Evolutionary conservation across 2,113 vertebrate genomes (phyloP), one percentile per base, ranked within the genome.

Genomic region (Phainopepla nitens): DNA sequence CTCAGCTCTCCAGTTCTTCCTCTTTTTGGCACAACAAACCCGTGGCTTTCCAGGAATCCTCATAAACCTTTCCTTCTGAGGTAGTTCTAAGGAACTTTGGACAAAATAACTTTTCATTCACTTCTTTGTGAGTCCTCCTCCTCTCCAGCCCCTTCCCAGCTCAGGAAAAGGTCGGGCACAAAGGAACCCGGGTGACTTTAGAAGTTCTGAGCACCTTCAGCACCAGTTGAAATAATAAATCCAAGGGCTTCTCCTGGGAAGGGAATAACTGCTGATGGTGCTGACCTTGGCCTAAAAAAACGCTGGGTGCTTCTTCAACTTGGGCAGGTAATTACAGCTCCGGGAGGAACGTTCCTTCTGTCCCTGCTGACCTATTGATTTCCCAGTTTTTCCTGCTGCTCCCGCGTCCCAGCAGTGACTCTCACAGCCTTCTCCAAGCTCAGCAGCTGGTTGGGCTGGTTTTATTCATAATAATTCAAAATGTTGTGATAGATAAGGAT

Each of bases 311-410:
- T 85, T 45, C 85, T 87, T 76, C 85, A 88, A 8, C 31, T 21
- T 24, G 86, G 95, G 9, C 86, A 77, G 93, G 71, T 51, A 31
- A 69, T 77, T 36, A 51, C 0, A 11, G 56, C 62, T 82, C 39
- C 33, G 4, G 20, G 49, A 65, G 29, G 29, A 51, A 20, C 41
- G 1, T 21, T 23, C 33, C 80, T n/a, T 11, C 54, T 53, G 83
- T 91, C 91, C 87, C 64, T 24, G 10, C 23, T 1, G 83, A 76
- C 91, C 89, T 86, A 94, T 94, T 44, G 89, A 91, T 94, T 41
- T 12, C 11, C 3, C 29, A 8, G 76, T 1, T 4, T 24, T 44
- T 35, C 75, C 73, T 9, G 39, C 72, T 27, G 3, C 81, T 53
- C 28, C 45, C 73, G 4, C 35, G 0, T 31, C 35, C 82, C 47